Conservation (phyloP, 2,797 vertebrate genomes). For the Rhincodon typus region DNA sequence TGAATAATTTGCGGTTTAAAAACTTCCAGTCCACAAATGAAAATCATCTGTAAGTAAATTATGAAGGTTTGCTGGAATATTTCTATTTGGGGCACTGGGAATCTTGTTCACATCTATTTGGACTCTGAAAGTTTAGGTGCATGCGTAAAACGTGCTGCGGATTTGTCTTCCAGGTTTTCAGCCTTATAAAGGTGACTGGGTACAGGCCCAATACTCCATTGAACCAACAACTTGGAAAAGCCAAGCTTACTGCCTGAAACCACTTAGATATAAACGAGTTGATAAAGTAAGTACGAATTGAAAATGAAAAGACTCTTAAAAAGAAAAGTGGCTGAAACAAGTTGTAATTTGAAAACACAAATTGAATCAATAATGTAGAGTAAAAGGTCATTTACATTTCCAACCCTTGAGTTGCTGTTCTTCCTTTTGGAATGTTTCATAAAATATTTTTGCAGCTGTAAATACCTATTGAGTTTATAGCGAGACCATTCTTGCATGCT, state of each 20-base stretch:
- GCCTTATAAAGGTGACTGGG: slow-evolving; percentile 87
- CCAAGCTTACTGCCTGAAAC: slow-evolving; percentile 71
- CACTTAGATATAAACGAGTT: slow-evolving; percentile 77
- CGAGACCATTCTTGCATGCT: not conserved
- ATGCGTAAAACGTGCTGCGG: slow-evolving; percentile 10
- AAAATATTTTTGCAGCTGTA: not conserved
- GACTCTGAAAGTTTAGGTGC: not conserved
- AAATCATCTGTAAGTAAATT: not conserved
- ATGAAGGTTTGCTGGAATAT: not conserved
- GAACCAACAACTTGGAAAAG: slow-evolving; percentile 68
- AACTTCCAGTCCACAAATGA: not conserved
- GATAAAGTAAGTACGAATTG: slow-evolving; percentile 61
- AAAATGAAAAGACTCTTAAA: not conserved
- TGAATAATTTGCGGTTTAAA: not conserved
- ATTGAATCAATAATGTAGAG: not conserved
- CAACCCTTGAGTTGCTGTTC: not conserved
- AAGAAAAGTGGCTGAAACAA: not conserved
- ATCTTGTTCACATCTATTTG: not conserved
- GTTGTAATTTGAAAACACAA: not conserved
- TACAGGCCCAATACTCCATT: slow-evolving; percentile 79
- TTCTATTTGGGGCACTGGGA: not conserved
- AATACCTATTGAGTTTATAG: not conserved
- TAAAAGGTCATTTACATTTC: not conserved
- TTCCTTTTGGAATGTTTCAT: not conserved
- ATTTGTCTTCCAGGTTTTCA: slow-evolving; percentile 61